Conservation (phyloP, 2,797 vertebrate species). For the Aselliscus stoliczkanus region DNA sequence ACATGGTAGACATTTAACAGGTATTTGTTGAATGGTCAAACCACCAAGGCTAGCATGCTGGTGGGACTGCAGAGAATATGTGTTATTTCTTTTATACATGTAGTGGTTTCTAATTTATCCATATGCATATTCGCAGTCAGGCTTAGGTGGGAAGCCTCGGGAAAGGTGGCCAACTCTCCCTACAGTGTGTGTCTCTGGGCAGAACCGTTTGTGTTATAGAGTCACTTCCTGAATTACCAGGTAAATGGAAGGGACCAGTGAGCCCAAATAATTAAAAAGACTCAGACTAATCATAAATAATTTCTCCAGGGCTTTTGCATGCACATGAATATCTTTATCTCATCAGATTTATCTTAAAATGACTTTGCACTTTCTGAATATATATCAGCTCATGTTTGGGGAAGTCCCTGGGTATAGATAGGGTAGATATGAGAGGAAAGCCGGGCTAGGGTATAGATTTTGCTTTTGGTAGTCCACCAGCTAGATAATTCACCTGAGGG, state of each 20-base stretch:
- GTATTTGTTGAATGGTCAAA: background rate
- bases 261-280: conserved; percentile 53
- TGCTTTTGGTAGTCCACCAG: background rate
- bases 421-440: background rate
- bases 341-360: conserved; percentile 39
- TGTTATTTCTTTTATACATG: background rate
- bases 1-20: background rate
- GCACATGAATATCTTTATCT: conserved; percentile 36
- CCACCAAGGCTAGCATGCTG: background rate
- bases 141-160: background rate
- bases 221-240: background rate
- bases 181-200: background rate
- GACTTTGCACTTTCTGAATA: conserved; percentile 42
- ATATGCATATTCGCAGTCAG: conserved; percentile 30
- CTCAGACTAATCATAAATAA: conserved; percentile 30
- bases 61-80: background rate
- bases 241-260: background rate
- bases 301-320: conserved; percentile 44
- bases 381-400: background rate
- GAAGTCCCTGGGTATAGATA: background rate
- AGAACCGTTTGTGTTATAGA: background rate
- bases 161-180: background rate
- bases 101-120: conserved; percentile 20
- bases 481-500: background rate
- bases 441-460: background rate